Evolutionary conservation across 2,888 invertebrate genomes (phyloP), one percentile per base, ranked within the genome.

Genomic region (Micoletzkya japonica): DNA sequence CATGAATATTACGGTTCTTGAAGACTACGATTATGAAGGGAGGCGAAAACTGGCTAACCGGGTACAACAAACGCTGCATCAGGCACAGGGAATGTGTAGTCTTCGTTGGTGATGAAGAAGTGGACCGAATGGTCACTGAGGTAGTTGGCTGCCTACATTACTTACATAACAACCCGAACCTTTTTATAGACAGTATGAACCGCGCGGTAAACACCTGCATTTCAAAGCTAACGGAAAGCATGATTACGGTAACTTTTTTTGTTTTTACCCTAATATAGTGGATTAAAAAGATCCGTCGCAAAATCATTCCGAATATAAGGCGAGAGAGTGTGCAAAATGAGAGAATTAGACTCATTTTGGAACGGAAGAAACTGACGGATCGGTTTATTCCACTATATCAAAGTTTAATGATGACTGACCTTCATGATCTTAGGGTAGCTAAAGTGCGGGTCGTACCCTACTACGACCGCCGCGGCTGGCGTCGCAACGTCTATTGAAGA

Each of bases 71-170:
- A 76, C 61, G 84, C 79, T 14, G 74, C 86, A 66, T 85, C 86
- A 7, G 80, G 78, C 74, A 89, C 88, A 0, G 93, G 93, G 85
- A 92, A 93, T 70, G 91, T 89, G 85, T 93, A 92, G 87, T 97
- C 96, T 0, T 92, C 93, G 86, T 97, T 97, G 6, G 96, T 95
- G 0, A 92, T 95, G 72, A 97, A 88, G 85, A 95, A 97, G 57
- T 92, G 86, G 80, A 92, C 91, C 26, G 91, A 89, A 0, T 91
- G 91, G 79, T 92, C 89, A 32, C 90, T 90, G 1, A 95, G 89
- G 86, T 96, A 97, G 30, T 91, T 91, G 0, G 92, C 92, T 0
- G 96, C 96, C 87, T 68, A 24, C 10, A 24, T 24, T 17, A 24
- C 20, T 20, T 10, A 10, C 20, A 44, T 14, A 14, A 10, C 44